These are phyloP conservation scores for Microhierax caerulescens DNA, from an alignment of 2,797 vertebrate genomes.

Conservation along the genomic window DNA sequence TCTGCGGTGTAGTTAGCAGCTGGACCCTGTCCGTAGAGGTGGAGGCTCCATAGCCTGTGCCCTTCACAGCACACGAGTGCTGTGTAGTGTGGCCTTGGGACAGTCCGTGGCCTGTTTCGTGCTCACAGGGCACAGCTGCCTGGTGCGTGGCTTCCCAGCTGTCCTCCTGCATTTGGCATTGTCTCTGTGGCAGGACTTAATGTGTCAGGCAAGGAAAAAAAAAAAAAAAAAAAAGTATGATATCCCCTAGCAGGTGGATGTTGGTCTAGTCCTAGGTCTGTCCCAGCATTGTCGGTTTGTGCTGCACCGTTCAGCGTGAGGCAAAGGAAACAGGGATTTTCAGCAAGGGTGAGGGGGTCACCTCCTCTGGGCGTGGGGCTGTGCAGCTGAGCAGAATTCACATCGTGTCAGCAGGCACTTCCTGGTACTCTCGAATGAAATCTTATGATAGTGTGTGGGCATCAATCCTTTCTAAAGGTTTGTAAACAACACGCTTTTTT, in stretches of 20 bases:
- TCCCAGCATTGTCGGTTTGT: background rate
- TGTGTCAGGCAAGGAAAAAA: background rate
- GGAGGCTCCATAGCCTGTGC: background rate
- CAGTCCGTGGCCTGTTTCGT: background rate
- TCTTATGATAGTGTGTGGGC: accelerated
- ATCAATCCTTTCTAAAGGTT: background rate
- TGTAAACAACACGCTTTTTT: background rate
- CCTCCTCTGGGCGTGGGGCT: background rate
- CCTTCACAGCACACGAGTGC: accelerated
- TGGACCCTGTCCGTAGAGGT: background rate
- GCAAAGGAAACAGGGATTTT: background rate
- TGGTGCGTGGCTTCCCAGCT: background rate
- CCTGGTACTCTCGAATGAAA: background rate
- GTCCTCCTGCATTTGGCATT: background rate
- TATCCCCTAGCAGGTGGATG: background rate
- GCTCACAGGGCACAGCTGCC: background rate
- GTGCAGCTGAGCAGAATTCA: background rate
- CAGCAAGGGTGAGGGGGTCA: background rate
- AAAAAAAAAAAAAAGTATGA: background rate
- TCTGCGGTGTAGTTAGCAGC: accelerated
- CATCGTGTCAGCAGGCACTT: background rate
- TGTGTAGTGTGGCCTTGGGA: background rate
- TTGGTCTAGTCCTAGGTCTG: background rate
- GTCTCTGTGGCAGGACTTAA: background rate
- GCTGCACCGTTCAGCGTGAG: accelerated